Evolutionary conservation across 1,140 invertebrate species (phyloP), one percentile per base, ranked within the genome.

Genomic region (Oedothorax gibbosus): DNA sequence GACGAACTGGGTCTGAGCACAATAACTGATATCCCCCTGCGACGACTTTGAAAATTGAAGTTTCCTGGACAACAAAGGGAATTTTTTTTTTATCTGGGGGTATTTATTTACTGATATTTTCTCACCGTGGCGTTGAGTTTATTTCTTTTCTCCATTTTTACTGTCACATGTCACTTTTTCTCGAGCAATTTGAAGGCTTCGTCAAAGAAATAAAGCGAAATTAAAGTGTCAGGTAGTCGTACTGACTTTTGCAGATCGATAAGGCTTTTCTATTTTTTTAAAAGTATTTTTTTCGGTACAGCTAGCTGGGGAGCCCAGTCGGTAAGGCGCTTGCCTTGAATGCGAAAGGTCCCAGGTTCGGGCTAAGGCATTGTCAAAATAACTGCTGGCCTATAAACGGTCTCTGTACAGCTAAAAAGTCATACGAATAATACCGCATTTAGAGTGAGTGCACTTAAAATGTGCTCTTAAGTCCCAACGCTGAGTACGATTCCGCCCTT

Each of bases 1-100:
- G 78, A 66, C 78, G 78, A 81, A 81, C 69, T 81, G 18, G 51
- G 78, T 71, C 35, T 53, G 50, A 60, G 78, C 65, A 81, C 78
- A 81, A 81, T 81, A 81, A 81, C 53, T 81, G 78, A 81, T 81
- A 71, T 81, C 78, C 80, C 35, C 66, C 57, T 72, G 80, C 20
- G 80, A 73, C 69, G 21, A 20, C 10, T 4, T 51, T 73, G 35
- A 57, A 71, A 82, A 81, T 71, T 71, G 78, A 62, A 81, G 78
- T 71, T 71, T 81, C 51, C 35, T 35, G 53, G 78, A 81, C 68
- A 81, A 81, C 65, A 81, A 81, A 81, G 21, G 20, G 5, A 18
- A 68, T 51, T 79, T 69, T 65, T 79, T 56, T 68, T n/a, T 66
- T 9, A 57, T 50, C 1, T 8, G 20, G n/a, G 53, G 35, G 62